Percentiles rank a stretch among this genome's conserved stretches.
These are phyloP conservation scores for Gobiocypris rarus DNA, from an alignment of 2,113 vertebrate genomes.

Conservation along the genomic window DNA sequence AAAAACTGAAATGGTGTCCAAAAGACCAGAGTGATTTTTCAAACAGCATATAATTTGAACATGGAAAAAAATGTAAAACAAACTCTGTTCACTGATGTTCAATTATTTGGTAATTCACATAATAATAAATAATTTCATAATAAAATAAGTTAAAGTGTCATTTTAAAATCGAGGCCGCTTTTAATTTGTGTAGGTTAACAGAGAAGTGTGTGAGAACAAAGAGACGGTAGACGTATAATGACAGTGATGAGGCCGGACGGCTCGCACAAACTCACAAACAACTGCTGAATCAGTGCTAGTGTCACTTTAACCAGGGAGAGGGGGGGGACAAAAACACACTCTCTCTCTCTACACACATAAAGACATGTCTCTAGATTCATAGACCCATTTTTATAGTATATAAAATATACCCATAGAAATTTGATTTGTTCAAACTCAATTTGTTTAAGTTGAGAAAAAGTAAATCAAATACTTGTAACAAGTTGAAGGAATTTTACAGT, in stretches of 20 bases:
- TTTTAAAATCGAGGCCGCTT: not conserved
- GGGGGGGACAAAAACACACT: not conserved
- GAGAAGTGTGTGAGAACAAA: not conserved
- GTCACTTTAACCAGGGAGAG: not conserved
- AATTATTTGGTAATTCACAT: not conserved
- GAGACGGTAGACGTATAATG: not conserved
- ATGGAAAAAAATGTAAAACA: not conserved
- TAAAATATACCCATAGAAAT: not conserved
- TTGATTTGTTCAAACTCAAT: not conserved
- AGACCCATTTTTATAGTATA: not conserved
- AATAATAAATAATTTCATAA: no score
- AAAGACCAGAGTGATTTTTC: not conserved
- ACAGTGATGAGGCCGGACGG: conserved; percentile 28
- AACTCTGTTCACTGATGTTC: not conserved
- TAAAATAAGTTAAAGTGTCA: not conserved
- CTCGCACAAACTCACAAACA: conserved; percentile 16
- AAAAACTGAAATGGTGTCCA: not conserved
- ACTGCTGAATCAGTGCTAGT: conserved; percentile 43
- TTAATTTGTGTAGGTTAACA: not conserved
- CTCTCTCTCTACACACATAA: not conserved
- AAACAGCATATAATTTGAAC: not conserved
- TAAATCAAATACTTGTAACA: not conserved
- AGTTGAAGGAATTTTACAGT: no score
- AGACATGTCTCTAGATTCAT: not conserved
- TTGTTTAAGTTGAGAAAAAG: not conserved